A percentile compares a stretch with the other conserved stretches of the same genome.
These are phyloP conservation scores for Greenwoodochromis staneri DNA, from an alignment of 2,113 vertebrate species.

Conservation along the genomic window DNA sequence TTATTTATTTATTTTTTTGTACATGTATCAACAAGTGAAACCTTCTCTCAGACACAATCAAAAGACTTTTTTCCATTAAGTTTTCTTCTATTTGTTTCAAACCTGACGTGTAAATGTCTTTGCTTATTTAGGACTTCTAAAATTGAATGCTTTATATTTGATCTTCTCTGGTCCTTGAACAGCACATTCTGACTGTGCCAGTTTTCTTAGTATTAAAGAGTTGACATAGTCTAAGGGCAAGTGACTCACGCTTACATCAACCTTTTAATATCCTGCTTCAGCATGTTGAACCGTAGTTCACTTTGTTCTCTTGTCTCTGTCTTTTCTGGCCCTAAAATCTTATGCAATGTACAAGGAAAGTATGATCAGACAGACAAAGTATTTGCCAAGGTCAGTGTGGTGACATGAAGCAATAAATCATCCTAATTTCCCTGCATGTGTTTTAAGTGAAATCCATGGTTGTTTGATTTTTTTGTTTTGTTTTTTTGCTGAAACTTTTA, in stretches of 20 bases:
- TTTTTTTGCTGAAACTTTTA: not conserved
- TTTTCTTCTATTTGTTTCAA: not conserved
- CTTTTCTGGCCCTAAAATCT: not conserved
- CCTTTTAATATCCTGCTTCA: slow-evolving; percentile 5
- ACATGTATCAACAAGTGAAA: not conserved
- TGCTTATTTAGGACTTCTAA: not conserved
- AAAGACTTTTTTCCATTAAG: not conserved
- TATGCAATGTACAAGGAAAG: not conserved
- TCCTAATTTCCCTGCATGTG: not conserved
- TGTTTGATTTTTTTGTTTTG: not conserved
- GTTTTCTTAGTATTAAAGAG: not conserved
- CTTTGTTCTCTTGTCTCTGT: not conserved
- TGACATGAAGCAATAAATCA: not conserved
- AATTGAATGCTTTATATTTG: not conserved
- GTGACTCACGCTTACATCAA: not conserved
- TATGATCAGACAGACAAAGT: not conserved
- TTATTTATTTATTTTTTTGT: not conserved
- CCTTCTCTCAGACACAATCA: not conserved
- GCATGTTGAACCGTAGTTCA: not conserved
- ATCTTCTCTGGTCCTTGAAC: not conserved
- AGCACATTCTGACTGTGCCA: not conserved
- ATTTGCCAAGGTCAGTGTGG: not conserved
- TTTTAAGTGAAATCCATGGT: not conserved
- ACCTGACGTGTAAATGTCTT: not conserved
- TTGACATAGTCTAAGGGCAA: not conserved